Conservation (phyloP, 2,888 invertebrate genomes). For the Sceliomorpha sp. region DNA sequence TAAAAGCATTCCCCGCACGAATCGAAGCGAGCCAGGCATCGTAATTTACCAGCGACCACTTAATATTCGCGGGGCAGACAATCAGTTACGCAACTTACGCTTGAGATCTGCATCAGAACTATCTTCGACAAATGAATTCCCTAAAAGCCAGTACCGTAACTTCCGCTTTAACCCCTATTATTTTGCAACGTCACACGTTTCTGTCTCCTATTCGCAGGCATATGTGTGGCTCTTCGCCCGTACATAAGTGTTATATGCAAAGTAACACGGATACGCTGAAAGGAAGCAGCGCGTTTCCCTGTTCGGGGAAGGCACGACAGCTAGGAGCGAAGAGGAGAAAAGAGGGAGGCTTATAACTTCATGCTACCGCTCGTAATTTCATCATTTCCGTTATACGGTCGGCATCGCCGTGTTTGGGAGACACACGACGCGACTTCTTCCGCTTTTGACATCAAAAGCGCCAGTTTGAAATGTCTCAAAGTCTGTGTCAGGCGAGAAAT, state of each 20-base stretch:
- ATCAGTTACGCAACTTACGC: constrained; percentile 47
- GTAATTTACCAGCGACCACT: constrained; percentile 35
- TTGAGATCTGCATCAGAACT: constrained; percentile 41
- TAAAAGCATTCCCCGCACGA: constrained; percentile 45
- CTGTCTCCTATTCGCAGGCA: constrained; percentile 28
- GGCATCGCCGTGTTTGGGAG: constrained; percentile 56
- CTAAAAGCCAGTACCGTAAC: constrained; percentile 36
- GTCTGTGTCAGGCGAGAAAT: constrained; percentile 51
- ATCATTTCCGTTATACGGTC: constrained; percentile 66
- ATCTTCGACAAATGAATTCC: constrained; percentile 44
- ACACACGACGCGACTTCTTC: constrained; percentile 58
- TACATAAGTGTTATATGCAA: constrained; percentile 36
- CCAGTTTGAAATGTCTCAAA: constrained; percentile 58
- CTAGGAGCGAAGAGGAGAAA: constrained; percentile 39
- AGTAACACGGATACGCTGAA: constrained; percentile 38
- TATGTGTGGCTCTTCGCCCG: constrained; percentile 14
- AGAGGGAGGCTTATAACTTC: constrained; percentile 53
- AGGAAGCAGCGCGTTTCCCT: constrained; percentile 48
- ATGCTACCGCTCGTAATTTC: constrained; percentile 63
- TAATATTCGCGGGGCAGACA: constrained; percentile 46
- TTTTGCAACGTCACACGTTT: constrained; percentile 25
- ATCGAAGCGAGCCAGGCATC: constrained; percentile 38
- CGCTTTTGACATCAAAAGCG: constrained; percentile 59
- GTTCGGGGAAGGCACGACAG: constrained; percentile 23
- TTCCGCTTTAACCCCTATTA: constrained; percentile 40